phyloP scores from a whole-genome alignment of 2,797 vertebrate genomes.

The Benthosema pterotum region DNA sequence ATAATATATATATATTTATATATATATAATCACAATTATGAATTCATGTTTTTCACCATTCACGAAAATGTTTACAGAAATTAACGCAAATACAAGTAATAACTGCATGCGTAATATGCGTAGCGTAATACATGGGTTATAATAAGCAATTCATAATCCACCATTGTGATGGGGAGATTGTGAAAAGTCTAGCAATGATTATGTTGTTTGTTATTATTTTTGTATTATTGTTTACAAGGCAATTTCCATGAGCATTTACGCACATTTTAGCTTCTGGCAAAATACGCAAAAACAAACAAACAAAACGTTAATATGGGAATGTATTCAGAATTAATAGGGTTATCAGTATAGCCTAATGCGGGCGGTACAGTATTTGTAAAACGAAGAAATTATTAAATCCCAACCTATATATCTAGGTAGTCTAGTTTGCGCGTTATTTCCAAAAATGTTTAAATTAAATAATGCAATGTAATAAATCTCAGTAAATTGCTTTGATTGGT shows the following conservation, averaged over 20 bases:
- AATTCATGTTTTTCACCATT: neutral
- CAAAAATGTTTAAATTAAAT: too few relatives aligned
- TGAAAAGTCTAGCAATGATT: neutral
- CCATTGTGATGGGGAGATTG: too few relatives aligned
- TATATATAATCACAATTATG: neutral
- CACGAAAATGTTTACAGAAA: neutral
- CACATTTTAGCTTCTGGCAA: neutral
- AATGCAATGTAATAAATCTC: neutral
- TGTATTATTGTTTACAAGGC: neutral
- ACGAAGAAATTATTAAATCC: neutral
- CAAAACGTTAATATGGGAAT: neutral
- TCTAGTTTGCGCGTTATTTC: too few relatives aligned
- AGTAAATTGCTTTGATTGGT: neutral
- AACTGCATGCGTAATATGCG: too few relatives aligned
- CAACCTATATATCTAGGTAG: too few relatives aligned
- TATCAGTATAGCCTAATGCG: neutral
- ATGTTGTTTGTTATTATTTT: neutral
- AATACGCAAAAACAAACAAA: neutral
- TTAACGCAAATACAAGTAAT: too few relatives aligned
- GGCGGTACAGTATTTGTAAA: neutral
- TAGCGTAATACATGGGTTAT: too few relatives aligned
- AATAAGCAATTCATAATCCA: too few relatives aligned
- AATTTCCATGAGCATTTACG: constrained; percentile 7
- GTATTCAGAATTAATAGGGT: constrained; percentile 8
- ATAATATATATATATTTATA: too few relatives aligned